These are phyloP conservation scores for Ligdia adustata DNA, from an alignment of 2,888 invertebrate species.

Conservation along the genomic window DNA sequence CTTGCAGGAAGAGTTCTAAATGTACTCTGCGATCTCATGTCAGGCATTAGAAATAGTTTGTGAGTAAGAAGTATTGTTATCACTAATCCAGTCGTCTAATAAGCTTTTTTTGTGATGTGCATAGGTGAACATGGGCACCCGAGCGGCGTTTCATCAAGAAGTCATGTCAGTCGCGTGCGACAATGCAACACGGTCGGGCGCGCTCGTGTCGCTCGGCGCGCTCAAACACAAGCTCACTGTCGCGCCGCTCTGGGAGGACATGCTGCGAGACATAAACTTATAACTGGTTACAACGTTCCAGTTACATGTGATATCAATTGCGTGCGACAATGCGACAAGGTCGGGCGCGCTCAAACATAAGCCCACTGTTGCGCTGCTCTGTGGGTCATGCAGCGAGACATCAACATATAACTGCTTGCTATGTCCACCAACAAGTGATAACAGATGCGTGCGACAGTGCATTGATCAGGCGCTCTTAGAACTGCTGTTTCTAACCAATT, in stretches of 20 bases:
- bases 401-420: slow-evolving; percentile 58
- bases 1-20: no score
- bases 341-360: slow-evolving; percentile 84
- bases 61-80: no score
- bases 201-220: slow-evolving; percentile 81
- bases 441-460: slow-evolving; percentile 78
- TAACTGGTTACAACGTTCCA: slow-evolving; percentile 79
- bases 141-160: slow-evolving; percentile 83
- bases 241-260: slow-evolving; percentile 82
- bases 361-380: slow-evolving; percentile 83
- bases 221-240: slow-evolving; percentile 83
- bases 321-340: slow-evolving; percentile 75
- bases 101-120: neutral
- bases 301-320: slow-evolving; percentile 84
- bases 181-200: slow-evolving; percentile 79
- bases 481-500: no score
- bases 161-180: slow-evolving; percentile 81
- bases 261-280: slow-evolving; percentile 61
- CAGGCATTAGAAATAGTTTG: no score
- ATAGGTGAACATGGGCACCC: slow-evolving; percentile 83
- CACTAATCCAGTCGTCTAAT: no score
- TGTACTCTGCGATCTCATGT: no score
- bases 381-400: slow-evolving; percentile 71
- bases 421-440: slow-evolving; percentile 84
- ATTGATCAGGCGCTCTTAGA: no score